phyloP scores from a whole-genome alignment of 2,113 vertebrate genomes.

The Pachycephala philippinensis region DNA sequence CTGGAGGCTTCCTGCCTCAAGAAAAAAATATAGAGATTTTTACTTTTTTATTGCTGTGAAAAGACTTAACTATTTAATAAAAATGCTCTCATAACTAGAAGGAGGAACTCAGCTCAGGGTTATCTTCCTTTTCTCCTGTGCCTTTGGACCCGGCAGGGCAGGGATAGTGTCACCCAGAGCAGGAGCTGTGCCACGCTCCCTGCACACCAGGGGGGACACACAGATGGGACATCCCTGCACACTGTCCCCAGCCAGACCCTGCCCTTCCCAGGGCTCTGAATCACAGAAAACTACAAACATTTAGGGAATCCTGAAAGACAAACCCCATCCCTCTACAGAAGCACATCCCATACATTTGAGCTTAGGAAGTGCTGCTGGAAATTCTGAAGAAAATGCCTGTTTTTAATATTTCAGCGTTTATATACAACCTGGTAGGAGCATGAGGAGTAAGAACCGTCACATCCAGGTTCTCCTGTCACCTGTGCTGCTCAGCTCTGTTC shows the following conservation, averaged over 20 bases:
- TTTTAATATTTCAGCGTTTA: background rate
- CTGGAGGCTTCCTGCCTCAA: background rate
- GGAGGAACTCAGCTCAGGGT: background rate
- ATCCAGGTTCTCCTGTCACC: background rate
- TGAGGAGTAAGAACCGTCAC: background rate
- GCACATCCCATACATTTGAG: background rate
- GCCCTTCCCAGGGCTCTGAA: background rate
- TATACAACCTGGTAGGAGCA: background rate
- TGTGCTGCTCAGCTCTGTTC: background rate
- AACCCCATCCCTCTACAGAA: background rate
- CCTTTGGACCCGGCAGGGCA: background rate
- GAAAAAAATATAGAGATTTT: background rate
- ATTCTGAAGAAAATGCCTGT: background rate
- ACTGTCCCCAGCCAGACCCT: background rate
- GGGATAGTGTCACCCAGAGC: background rate
- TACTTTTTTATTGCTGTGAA: background rate
- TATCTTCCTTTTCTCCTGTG: fast-evolving
- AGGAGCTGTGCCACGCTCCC: background rate
- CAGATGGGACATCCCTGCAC: fast-evolving
- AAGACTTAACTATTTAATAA: background rate
- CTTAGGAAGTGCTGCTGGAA: background rate
- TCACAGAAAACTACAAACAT: background rate
- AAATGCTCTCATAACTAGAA: background rate
- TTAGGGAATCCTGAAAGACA: background rate
- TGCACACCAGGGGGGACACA: background rate